A percentile compares a stretch with the other conserved stretches of the same genome.
Conservation (phyloP, 1,140 invertebrate genomes). For the Atopsyche davidsoni region DNA sequence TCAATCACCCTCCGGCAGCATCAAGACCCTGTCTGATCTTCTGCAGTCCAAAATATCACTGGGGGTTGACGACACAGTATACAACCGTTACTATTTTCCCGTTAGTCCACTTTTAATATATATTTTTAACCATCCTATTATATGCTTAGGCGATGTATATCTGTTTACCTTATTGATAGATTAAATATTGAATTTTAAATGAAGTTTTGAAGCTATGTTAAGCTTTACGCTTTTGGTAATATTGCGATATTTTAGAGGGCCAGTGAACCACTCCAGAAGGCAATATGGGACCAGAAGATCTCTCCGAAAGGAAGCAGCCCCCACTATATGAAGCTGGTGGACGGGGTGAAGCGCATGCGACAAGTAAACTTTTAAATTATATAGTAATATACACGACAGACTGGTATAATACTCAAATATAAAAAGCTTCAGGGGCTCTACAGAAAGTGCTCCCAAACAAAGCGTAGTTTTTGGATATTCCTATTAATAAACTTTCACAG, state of each 20-base stretch:
- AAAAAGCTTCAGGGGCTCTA: neutral
- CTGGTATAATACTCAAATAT: neutral
- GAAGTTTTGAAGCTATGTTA: neutral
- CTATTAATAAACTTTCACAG: constrained; percentile 3
- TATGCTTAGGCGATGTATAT: neutral
- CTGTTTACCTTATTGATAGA: neutral
- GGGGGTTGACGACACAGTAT: constrained; percentile 45
- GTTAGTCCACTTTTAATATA: constrained; percentile 38
- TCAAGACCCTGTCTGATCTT: constrained; percentile 51
- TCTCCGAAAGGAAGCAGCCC: constrained; percentile 46
- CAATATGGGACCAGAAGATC: constrained; percentile 56
- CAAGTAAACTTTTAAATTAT: constrained; percentile 35
- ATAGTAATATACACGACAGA: neutral
- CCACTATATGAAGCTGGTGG: constrained; percentile 50
- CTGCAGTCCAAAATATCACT: constrained; percentile 46
- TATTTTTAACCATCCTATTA: neutral
- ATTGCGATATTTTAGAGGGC: constrained; percentile 55
- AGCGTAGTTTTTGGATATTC: neutral
- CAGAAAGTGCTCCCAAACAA: neutral
- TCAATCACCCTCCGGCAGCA: constrained; percentile 55
- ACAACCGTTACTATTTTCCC: constrained; percentile 48
- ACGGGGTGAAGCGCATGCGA: constrained; percentile 52
- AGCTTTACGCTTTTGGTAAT: constrained; percentile 59
- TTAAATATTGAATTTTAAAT: neutral
- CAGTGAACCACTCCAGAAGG: constrained; percentile 52